A percentile compares a stretch with the other conserved stretches of the same genome.
phyloP scores from a whole-genome alignment of 2,113 vertebrate genomes.

The Melanerpes formicivorus region DNA sequence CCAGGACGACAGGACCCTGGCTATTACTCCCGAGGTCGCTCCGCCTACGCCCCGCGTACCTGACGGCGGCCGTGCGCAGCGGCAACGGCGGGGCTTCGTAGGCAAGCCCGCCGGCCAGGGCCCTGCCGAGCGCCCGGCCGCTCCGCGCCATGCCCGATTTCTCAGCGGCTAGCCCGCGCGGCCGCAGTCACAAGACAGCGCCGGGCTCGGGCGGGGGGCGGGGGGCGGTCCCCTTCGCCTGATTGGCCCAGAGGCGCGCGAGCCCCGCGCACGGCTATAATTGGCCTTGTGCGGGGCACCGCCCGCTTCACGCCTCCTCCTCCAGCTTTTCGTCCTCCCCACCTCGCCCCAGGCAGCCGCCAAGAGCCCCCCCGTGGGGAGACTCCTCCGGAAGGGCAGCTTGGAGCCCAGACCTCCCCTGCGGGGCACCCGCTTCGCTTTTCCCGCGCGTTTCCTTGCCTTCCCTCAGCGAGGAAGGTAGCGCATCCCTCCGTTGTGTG shows the following conservation, averaged over 20 bases:
- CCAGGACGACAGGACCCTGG: neutral
- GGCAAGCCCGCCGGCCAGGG: neutral
- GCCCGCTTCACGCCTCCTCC: no score
- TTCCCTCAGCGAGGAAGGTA: no score
- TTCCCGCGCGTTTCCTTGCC: neutral
- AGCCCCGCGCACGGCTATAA: neutral
- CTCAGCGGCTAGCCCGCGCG: neutral
- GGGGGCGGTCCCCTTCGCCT: neutral
- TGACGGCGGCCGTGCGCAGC: neutral
- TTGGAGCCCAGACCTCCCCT: neutral
- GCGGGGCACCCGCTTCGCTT: no score
- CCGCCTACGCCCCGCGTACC: slow-evolving; percentile 25
- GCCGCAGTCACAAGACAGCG: neutral
- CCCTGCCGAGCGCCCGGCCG: slow-evolving; percentile 16
- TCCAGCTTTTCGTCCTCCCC: no score
- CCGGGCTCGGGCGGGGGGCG: no score
- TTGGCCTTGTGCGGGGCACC: neutral
- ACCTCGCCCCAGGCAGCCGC: neutral
- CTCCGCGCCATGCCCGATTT: slow-evolving; percentile 30
- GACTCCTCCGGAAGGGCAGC: no score
- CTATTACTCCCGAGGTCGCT: neutral
- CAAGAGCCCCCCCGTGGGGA: neutral
- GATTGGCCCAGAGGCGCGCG: slow-evolving; percentile 12
- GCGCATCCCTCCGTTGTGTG: accelerated
- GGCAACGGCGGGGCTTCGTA: neutral